Base-by-base conservation (phyloP, 23 tunicate species). In the Halocynthia roretzi region DNA sequence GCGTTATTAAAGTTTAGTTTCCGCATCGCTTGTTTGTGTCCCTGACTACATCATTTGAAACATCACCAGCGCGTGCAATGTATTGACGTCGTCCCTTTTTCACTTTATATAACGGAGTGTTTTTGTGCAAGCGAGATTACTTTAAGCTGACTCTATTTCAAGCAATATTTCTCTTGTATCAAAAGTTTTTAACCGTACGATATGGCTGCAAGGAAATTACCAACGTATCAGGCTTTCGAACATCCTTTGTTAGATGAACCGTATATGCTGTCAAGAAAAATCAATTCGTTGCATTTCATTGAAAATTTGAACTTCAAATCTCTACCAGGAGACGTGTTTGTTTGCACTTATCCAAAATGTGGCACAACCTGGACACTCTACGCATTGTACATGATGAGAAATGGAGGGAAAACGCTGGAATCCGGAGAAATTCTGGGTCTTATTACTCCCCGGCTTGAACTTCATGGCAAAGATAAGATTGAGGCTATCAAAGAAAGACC, bases 331-430 rank as follows among this genome's bases (percentile, higher is more conserved):
- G 81, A 77, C 50, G 50, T 77, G 63, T 77, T 62, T 51, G 51
- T 77, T 17, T 20, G 56, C 15, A 62, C 81, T n/a, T 77, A 62
- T 23, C 72, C 81, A 8, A 77, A 77, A 51, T 77, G 81, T 51
- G 81, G 81, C 8, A 77, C 81, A 40, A 77, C 81, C 15, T 77
- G 81, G 81, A 20, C 57, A 15, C 54, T 31, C 14, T 62, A 63
- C 20, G 20, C 44, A 8, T 54, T 77, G 18, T 77, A 64, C 53
- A 17, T 21, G 48, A 77, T 77, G 71, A 63, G 50, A 63, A 18
- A 77, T 19, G 72, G 56, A 31, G 77, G 77, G 21, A 14, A 19
- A 31, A 52, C 72, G 5, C 15, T 77, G 15, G 6, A 14, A 8
- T 5, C 63, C 10, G 53, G 51, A 15, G 81, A 62, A 51, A 77